phyloP scores from a whole-genome alignment of 2,797 vertebrate genomes.

The Spheniscus humboldti region DNA sequence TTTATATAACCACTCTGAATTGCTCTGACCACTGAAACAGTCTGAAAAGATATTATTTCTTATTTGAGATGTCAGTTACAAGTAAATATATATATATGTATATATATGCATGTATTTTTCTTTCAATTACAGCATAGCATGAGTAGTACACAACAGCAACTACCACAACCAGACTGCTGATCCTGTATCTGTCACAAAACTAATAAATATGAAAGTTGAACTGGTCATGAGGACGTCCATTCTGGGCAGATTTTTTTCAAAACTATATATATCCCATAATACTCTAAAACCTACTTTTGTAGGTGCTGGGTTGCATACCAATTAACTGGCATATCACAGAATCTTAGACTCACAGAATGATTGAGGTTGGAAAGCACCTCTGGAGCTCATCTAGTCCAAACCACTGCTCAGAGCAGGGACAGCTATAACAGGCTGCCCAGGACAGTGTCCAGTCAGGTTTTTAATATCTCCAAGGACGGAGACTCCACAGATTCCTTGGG shows the following conservation, averaged over 20 bases:
- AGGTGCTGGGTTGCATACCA: not conserved
- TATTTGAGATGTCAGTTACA: not conserved
- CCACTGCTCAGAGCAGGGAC: not conserved
- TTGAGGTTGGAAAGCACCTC: not conserved
- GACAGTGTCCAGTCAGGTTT: not conserved
- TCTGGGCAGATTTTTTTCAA: not conserved
- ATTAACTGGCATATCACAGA: not conserved
- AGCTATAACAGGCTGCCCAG: not conserved
- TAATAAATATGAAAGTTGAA: not conserved
- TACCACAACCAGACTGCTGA: not conserved
- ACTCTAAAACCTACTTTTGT: not conserved
- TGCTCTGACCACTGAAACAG: not conserved
- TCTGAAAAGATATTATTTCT: not conserved
- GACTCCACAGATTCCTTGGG: not conserved
- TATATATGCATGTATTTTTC: not conserved
- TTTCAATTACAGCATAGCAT: not conserved
- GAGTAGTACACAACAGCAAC: not conserved
- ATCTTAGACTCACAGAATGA: not conserved
- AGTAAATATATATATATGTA: not conserved
- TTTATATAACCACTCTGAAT: not conserved
- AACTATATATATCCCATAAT: not conserved
- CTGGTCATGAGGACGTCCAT: not conserved
- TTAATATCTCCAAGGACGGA: not conserved
- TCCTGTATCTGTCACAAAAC: not conserved
- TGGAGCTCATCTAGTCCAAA: not conserved